Evolutionary conservation across 1,140 invertebrate genomes (phyloP).

Genomic region (Bombus confusus): DNA sequence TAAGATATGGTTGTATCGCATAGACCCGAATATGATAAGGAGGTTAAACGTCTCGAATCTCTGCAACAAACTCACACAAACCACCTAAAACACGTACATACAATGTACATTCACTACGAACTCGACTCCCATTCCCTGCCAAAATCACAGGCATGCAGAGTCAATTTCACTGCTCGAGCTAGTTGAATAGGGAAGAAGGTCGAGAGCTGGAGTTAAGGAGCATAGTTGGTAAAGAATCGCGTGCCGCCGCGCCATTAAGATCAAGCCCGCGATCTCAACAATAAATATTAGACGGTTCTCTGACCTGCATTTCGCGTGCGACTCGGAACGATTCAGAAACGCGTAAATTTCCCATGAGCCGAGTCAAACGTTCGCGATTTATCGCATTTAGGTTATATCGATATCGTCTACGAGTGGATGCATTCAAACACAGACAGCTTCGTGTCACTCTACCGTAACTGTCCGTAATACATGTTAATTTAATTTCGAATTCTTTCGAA

Average conservation of each 20-base stretch:
- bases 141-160: neutral
- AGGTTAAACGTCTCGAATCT: neutral
- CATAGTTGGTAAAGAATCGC: slow-evolving; percentile 27
- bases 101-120: neutral
- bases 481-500: neutral
- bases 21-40: too few species aligned
- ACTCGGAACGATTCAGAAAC: neutral
- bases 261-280: slow-evolving; percentile 10
- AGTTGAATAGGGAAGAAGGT: slow-evolving; percentile 11
- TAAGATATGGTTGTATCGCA: too few species aligned
- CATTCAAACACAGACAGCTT: neutral
- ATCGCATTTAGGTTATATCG: neutral
- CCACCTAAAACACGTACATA: neutral
- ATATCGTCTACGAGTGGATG: too few species aligned
- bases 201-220: neutral
- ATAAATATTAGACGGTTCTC: slow-evolving; percentile 36
- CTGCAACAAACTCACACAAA: neutral
- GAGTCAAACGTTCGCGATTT: neutral
- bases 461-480: neutral
- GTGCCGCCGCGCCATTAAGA: slow-evolving; percentile 18
- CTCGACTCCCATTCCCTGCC: neutral
- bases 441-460: neutral
- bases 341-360: neutral
- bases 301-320: slow-evolving; percentile 39
- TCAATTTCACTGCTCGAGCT: neutral